These are phyloP conservation scores for Drosophila suboccidentalis DNA, from an alignment of 2,888 invertebrate species.

Conservation along the genomic window DNA sequence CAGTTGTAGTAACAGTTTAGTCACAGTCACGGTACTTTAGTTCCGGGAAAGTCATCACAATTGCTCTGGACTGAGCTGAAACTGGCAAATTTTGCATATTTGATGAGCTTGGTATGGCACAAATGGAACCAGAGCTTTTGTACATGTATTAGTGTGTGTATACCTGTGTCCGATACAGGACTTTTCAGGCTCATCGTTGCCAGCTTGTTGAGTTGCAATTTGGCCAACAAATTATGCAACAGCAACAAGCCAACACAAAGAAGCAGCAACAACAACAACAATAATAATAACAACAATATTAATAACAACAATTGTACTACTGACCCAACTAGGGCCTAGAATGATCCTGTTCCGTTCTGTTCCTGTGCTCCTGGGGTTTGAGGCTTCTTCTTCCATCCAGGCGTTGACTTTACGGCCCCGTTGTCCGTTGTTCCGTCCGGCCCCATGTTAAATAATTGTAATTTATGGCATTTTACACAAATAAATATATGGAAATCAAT, in stretches of 20 bases:
- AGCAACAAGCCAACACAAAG: conserved; percentile 51
- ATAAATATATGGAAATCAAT: conserved; percentile 80
- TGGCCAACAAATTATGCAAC: conserved; percentile 78
- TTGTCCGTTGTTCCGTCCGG: conserved; percentile 40
- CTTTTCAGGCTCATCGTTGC: conserved; percentile 48
- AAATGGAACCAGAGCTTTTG: conserved; percentile 19
- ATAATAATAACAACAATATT: conserved; percentile 32
- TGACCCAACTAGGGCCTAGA: conserved; percentile 64
- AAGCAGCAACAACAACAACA: conserved; percentile 38
- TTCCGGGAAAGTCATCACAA: conserved; percentile 32
- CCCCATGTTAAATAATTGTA: conserved; percentile 77
- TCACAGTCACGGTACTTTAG: conserved; percentile 29
- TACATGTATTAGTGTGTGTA: conserved; percentile 19
- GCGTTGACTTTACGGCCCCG: conserved; percentile 56
- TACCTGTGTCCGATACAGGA: conserved; percentile 34
- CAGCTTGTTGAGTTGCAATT: conserved; percentile 78
- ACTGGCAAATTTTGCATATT: conserved; percentile 72
- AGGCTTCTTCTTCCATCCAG: conserved; percentile 2
- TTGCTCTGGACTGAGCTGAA: conserved; percentile 34
- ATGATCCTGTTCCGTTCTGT: conserved; percentile 5
- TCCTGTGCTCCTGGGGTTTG: conserved; percentile 1
- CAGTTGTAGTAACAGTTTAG: neutral
- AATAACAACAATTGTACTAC: conserved; percentile 47
- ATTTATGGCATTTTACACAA: conserved; percentile 81
- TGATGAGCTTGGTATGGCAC: conserved; percentile 56